Conservation (phyloP, 2,888 invertebrate genomes). For the Trissoscelio sp. region DNA sequence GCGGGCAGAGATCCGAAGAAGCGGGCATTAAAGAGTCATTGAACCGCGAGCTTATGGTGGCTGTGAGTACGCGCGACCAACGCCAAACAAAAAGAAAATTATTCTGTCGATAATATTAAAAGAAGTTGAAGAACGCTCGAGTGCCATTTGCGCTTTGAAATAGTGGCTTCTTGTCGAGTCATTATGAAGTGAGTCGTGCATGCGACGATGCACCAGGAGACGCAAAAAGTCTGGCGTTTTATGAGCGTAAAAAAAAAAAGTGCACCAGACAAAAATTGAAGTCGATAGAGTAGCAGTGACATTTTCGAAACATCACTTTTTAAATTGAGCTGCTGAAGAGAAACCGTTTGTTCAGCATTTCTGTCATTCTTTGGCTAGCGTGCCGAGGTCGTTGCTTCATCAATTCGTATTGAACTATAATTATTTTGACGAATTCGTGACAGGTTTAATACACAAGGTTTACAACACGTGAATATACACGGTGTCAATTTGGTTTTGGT, state of each 20-base stretch:
- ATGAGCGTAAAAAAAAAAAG: slow-evolving; percentile 2
- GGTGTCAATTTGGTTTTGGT: neutral
- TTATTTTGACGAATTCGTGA: slow-evolving; percentile 35
- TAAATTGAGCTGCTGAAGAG: neutral
- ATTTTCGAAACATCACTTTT: slow-evolving; percentile 6
- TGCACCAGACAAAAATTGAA: neutral
- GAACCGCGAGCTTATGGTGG: slow-evolving; percentile 62
- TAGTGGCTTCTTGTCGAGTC: slow-evolving; percentile 48
- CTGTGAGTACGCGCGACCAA: slow-evolving; percentile 36
- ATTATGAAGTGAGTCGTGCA: slow-evolving; percentile 42
- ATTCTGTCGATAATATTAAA: slow-evolving; percentile 61
- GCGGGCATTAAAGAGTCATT: slow-evolving; percentile 64
- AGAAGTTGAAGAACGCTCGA: slow-evolving; percentile 55
- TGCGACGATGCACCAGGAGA: slow-evolving; percentile 6
- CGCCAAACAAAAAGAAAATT: slow-evolving; percentile 53
- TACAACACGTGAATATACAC: slow-evolving; percentile 1
- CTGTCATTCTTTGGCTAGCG: slow-evolving; percentile 2
- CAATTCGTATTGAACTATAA: neutral
- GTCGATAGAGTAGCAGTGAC: neutral
- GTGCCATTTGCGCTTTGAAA: slow-evolving; percentile 55
- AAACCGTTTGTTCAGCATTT: slow-evolving; percentile 5
- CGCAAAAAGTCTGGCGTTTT: slow-evolving; percentile 30
- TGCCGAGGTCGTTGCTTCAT: neutral
- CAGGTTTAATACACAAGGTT: slow-evolving; percentile 12
- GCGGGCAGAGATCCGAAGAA: slow-evolving; percentile 49